Conservation (phyloP, 37 sponge, comb jelly and placozoan species). For the Cliona cf. orientalis region DNA sequence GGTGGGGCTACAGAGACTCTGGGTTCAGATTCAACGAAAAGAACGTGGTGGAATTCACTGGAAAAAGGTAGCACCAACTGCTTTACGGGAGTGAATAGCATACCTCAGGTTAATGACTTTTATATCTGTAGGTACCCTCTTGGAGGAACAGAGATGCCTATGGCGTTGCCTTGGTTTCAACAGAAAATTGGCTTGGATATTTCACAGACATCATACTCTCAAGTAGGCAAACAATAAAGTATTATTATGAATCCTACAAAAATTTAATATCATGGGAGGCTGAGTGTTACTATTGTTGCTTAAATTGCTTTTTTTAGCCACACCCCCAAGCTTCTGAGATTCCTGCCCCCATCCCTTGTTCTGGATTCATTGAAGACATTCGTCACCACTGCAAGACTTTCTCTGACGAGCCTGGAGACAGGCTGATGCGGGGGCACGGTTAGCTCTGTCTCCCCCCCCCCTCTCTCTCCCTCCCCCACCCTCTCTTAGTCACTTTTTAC, state of each 20-base stretch:
- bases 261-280: not conserved
- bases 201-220: conserved; percentile 70
- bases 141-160: conserved; percentile 66
- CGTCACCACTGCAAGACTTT: conserved; percentile 56
- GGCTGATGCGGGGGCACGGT: conserved; percentile 87
- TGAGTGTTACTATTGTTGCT: not conserved
- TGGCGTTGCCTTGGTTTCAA: conserved; percentile 51
- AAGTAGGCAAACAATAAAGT: conserved; percentile 29
- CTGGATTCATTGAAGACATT: conserved; percentile 65
- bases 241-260: not conserved
- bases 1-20: conserved; percentile 97
- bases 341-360: conserved; percentile 61
- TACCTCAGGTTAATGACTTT: too few relatives aligned
- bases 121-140: conserved; percentile 79
- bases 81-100: too few relatives aligned
- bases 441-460: too few relatives aligned
- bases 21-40: conserved; percentile 75
- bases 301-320: conserved; percentile 46
- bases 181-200: conserved; percentile 61
- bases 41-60: conserved; percentile 53
- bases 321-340: conserved; percentile 59
- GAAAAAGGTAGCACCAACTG: conserved; percentile 64
- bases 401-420: conserved; percentile 74
- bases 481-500: not conserved
- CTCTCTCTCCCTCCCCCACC: too few relatives aligned